These are phyloP conservation scores for Parambassis ranga DNA, from an alignment of 2,797 vertebrate genomes.

Conservation along the genomic window DNA sequence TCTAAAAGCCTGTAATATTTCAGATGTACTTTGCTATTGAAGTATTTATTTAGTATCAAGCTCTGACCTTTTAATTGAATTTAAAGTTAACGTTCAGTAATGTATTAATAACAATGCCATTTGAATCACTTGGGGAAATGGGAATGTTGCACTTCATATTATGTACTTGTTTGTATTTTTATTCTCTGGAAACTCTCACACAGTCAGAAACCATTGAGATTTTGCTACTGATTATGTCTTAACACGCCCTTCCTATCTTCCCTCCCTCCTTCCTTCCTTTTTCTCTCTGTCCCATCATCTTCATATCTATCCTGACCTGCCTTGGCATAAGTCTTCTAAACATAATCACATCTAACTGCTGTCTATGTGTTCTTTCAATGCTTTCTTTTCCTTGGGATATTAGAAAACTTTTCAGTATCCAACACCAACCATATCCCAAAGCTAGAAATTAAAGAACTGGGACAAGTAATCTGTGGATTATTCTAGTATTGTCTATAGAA, in stretches of 20 bases:
- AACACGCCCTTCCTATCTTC: constrained; percentile 50
- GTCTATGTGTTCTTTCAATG: not conserved
- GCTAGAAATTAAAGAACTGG: constrained; percentile 33
- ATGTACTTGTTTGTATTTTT: not conserved
- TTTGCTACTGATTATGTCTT: constrained; percentile 40
- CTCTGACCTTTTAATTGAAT: no score
- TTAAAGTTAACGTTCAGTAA: no score
- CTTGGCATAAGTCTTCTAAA: constrained; percentile 8
- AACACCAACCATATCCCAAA: constrained; percentile 27
- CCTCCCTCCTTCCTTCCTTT: constrained; percentile 39
- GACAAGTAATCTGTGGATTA: not conserved
- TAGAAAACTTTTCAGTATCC: constrained; percentile 4
- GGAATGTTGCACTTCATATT: no score
- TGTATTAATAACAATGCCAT: no score
- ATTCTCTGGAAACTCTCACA: not conserved
- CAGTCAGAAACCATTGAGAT: constrained; percentile 35
- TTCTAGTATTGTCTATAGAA: not conserved
- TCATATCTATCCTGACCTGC: constrained; percentile 44
- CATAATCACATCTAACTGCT: constrained; percentile 5
- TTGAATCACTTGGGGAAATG: not conserved
- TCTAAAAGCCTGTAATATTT: constrained; percentile 52
- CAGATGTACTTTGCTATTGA: no score
- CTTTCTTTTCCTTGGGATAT: constrained; percentile 9
- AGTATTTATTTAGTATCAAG: no score
- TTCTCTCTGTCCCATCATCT: constrained; percentile 53